Percentiles rank a stretch among this genome's conserved stretches.
Conservation (phyloP, 2,888 invertebrate genomes). For the Neoitamus cyanurus region DNA sequence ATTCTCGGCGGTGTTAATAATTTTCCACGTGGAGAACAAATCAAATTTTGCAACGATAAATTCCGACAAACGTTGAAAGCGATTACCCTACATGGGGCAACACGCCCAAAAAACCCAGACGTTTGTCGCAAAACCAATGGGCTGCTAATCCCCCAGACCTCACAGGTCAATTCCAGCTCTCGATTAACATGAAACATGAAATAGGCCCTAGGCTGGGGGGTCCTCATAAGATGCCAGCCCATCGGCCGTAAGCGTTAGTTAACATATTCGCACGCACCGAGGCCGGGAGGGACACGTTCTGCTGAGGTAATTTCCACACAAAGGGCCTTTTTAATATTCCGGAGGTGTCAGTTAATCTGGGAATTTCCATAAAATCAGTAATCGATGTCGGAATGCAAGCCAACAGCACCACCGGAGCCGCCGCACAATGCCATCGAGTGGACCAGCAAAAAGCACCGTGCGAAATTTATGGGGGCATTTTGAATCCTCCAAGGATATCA, state of each 20-base stretch:
- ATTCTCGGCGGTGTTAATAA: not conserved
- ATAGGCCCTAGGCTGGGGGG: not conserved
- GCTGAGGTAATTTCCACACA: conserved; percentile 8
- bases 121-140: not conserved
- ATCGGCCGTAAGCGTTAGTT: not conserved
- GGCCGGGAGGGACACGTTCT: not conserved
- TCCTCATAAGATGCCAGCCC: not conserved
- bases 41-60: not conserved
- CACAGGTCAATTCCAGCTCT: not conserved
- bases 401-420: not conserved
- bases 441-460: conserved; percentile 49
- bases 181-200: conserved; percentile 1
- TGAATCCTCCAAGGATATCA: conserved; percentile 52
- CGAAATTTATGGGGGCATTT: conserved; percentile 51
- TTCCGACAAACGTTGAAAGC: not conserved
- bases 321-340: conserved; percentile 42
- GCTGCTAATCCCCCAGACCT: not conserved
- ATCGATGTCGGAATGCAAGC: conserved; percentile 50
- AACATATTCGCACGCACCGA: conserved; percentile 28
- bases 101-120: not conserved
- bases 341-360: conserved; percentile 46
- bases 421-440: conserved; percentile 35
- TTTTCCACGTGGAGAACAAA: not conserved
- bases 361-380: conserved; percentile 50
- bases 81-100: not conserved